Evolutionary conservation across 2,113 vertebrate genomes (phyloP).

Genomic region (Chlamydotis undulata): DNA sequence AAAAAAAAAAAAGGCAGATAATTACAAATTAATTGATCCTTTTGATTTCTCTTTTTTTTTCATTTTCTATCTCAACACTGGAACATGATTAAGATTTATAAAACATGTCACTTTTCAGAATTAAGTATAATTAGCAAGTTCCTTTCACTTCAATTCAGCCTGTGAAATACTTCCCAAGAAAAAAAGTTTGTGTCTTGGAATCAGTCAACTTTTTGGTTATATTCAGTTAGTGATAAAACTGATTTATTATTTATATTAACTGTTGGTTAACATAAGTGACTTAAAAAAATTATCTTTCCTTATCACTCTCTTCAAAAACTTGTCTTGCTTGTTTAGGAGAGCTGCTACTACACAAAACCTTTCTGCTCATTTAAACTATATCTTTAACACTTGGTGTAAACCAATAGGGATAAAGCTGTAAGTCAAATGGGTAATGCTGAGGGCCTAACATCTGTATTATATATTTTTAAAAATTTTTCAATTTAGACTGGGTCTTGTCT

Average conservation of each 20-base stretch:
- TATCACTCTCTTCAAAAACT: not conserved
- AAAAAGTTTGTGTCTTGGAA: not conserved
- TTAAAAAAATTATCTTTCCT: not conserved
- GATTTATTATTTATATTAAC: not conserved
- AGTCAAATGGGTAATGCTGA: not conserved
- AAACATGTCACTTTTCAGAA: slow-evolving; percentile 13
- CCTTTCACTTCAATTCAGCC: not conserved
- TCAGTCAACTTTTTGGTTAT: not conserved
- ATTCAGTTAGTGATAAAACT: not conserved
- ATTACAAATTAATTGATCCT: slow-evolving; percentile 8
- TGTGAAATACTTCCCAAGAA: not conserved
- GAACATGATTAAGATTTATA: not conserved
- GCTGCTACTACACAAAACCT: not conserved
- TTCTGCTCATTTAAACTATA: not conserved
- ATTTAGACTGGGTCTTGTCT: not conserved
- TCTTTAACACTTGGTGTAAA: not conserved
- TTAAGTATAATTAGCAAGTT: slow-evolving; percentile 10
- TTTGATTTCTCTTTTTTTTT: slow-evolving; percentile 2
- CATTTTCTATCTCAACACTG: not conserved
- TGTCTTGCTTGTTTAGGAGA: not conserved
- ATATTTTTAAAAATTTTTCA: not conserved
- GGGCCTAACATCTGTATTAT: not conserved
- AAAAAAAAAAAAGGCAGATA: not conserved
- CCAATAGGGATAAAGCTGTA: not conserved
- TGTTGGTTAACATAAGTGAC: not conserved